Evolutionary conservation across 2,113 vertebrate species (phyloP), one percentile per base, ranked within the genome.

Genomic region (Platichthys flesus): DNA sequence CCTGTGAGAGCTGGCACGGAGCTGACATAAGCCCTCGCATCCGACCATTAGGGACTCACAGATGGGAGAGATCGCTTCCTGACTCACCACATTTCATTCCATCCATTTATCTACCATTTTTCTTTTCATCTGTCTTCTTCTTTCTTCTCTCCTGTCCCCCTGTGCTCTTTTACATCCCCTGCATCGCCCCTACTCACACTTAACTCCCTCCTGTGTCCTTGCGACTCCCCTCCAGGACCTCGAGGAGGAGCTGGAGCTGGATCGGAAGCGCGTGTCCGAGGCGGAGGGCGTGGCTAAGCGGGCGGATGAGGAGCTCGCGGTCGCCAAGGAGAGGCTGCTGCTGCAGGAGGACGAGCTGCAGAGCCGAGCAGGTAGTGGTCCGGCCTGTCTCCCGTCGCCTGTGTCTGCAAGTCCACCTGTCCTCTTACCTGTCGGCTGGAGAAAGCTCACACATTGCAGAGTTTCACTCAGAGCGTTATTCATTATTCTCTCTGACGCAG

Each of bases 291-390:
- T 87, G 9, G 92, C 94, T 0, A 94, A 94, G 71, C 94, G 94
- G 60, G 91, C 93, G 0, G 94, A 96, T 79, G 95, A 97, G 90
- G 95, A 96, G 93, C 86, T 97, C 12, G 86, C 89, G 0, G 85
- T 95, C n/a, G 94, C 95, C 64, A 97, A 96, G 81, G 95, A 96
- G 83, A 93, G 94, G 81, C 91, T 95, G 61, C 84, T 93, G 73
- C 89, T 95, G 68, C 95, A 96, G 90, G 95, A 95, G 60, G 93
- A 95, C 61, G 94, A 95, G 79, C 84, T 95, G 70, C 90, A 94
- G 71, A 94, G 88, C 89, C 94, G 95, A 93, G 90, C 94, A 76
- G 96, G 97, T 97, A 88, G 37, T 28, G 47, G 7, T 2, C 12
- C 42, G 3, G 26, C 57, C 63, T 18, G 16, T 15, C 18, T 3